These are phyloP conservation scores for Crocidura indochinensis DNA, from an alignment of 2,797 vertebrate species.

Conservation along the genomic window DNA sequence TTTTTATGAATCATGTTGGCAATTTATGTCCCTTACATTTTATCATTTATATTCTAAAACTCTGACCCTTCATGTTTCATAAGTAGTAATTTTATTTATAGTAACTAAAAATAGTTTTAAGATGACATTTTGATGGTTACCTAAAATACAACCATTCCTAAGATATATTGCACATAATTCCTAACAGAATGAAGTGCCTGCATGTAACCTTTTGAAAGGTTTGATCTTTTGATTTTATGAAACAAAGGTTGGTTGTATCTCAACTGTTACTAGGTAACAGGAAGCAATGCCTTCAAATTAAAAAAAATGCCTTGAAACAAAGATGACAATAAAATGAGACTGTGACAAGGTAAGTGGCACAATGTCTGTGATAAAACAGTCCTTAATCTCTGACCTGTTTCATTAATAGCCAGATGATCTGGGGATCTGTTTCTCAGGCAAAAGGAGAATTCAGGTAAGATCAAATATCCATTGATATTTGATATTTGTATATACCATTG, in stretches of 20 bases:
- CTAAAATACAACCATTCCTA: no score
- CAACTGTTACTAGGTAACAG: conserved; percentile 52
- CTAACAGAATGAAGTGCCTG: conserved; percentile 50
- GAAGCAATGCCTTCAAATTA: conserved; percentile 16
- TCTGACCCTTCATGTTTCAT: background rate
- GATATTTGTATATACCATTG: background rate
- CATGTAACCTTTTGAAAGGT: conserved; percentile 63
- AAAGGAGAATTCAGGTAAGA: conserved; percentile 31
- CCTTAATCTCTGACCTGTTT: conserved; percentile 74
- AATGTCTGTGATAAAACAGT: conserved; percentile 59
- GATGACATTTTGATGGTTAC: conserved; percentile 71
- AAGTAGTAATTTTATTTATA: background rate
- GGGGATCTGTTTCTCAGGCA: conserved; percentile 71
- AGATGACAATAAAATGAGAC: conserved; percentile 34
- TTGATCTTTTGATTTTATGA: conserved; percentile 50
- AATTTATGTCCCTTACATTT: background rate
- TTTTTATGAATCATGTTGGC: background rate
- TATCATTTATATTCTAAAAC: background rate
- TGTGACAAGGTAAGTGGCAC: background rate
- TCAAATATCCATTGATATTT: conserved; percentile 42
- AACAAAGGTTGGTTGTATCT: conserved; percentile 52
- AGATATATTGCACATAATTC: conserved; percentile 4
- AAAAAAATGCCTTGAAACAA: conserved; percentile 49
- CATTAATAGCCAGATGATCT: conserved; percentile 77
- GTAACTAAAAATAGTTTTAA: background rate